These are phyloP conservation scores for Myotis davidii DNA, from an alignment of 2,113 vertebrate species.

Conservation along the genomic window DNA sequence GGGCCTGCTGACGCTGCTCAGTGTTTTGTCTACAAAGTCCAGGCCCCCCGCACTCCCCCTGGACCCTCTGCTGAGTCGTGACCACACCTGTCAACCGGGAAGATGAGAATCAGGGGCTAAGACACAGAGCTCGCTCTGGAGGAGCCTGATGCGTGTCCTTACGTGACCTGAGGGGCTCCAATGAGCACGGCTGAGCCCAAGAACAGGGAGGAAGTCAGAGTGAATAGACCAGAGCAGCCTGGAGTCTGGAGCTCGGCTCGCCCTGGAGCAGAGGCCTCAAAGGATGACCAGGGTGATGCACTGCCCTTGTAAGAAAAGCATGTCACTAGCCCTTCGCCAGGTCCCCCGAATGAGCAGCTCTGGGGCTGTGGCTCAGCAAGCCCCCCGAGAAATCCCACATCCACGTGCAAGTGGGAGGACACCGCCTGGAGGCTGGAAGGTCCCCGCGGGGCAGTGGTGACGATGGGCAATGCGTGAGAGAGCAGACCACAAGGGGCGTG, in stretches of 20 bases:
- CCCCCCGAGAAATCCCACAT: too few relatives aligned
- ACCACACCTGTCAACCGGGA: not conserved
- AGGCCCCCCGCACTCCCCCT: not conserved
- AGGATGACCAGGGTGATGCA: not conserved
- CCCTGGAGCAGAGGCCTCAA: not conserved
- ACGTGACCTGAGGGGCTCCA: not conserved
- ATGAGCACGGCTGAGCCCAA: not conserved
- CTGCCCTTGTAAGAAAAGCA: not conserved
- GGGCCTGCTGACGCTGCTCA: not conserved
- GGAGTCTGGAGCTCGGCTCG: not conserved
- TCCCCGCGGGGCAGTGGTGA: not conserved
- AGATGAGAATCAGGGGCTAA: not conserved
- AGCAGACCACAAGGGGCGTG: not conserved
- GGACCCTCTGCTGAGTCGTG: not conserved
- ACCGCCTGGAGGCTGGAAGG: not conserved
- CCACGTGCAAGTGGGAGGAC: not conserved
- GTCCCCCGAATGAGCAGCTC: not conserved
- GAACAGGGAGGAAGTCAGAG: not conserved
- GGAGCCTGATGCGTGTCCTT: not conserved
- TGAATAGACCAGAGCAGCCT: not conserved
- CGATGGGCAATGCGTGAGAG: not conserved
- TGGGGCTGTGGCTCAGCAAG: not conserved
- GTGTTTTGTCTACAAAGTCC: not conserved
- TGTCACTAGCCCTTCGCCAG: not conserved
- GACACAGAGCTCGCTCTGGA: not conserved